Base-by-base conservation (phyloP, 2,797 vertebrate genomes). In the Pseudochirops cupreus region DNA sequence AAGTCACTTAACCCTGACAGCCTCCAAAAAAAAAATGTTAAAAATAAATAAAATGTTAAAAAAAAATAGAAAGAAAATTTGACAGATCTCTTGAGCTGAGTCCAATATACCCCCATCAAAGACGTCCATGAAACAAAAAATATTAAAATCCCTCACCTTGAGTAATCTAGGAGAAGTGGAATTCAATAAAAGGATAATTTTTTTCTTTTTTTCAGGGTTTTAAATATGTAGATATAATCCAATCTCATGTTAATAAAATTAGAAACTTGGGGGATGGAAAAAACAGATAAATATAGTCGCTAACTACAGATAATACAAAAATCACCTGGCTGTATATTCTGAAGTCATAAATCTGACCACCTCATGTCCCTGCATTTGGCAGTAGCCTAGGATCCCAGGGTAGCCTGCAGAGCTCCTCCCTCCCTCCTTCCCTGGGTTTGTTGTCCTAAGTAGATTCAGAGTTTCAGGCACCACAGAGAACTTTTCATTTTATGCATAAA, bases 261-360 rank as follows among this genome's bases (percentile, higher is more conserved):
- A 67, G 62, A 67, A 67, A 67, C 14, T n/a, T 91, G n/a, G 90
- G 56, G 56, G 94, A 52, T 56, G 93, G 46, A 58, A 96, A 96
- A 93, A 96, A 56, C 26, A 92, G 58, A n/a, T 56, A 89, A 16
- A 95, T 54, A 67, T 67, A 39, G 28, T 94, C 92, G 56, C 26
- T 92, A 92, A 91, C 94, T 26, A 14, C 31, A 67, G 46, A 82
- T 92, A 50, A 55, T 90, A 91, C 55, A 46, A 16, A 57, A 89
- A 94, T 50, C 31, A 90, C 28, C 91, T 94, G 46, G 9, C 54
- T 91, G 4, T n/a, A 31, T 59, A 67, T 67, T 67, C 62, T 1
- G 16, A n/a, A 67, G 33, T 74, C 62, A n/a, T 74, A 74, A n/a
- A 74, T 18, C n/a, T 62, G 58, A n/a, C 33, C 26, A 5, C 14